Percentiles rank a stretch among this genome's conserved stretches.
phyloP scores from a whole-genome alignment of 2,888 invertebrate species.

The Trichacis sp. region DNA sequence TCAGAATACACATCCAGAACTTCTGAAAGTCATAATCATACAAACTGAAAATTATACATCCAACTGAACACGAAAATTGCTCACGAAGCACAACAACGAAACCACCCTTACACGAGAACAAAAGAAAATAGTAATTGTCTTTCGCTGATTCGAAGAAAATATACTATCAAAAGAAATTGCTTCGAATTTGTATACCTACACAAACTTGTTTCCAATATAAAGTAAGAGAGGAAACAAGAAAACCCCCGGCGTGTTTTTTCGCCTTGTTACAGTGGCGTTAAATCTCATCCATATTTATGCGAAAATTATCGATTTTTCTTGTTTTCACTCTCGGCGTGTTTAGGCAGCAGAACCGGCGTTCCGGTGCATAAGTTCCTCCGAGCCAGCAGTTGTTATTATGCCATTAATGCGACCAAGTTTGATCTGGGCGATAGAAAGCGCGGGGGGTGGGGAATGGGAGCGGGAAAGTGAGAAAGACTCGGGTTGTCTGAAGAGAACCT shows the following conservation, averaged over 20 bases:
- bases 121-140: no score
- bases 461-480: conserved; percentile 34
- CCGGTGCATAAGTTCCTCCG: conserved; percentile 57
- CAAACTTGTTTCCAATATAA: conserved; percentile 1
- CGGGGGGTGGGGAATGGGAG: conserved; percentile 17
- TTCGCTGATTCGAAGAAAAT: no score
- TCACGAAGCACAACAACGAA: no score
- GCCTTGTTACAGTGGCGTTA: conserved; percentile 43
- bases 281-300: conserved; percentile 67
- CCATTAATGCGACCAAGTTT: conserved; percentile 68
- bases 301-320: conserved; percentile 57
- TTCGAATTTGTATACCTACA: not conserved
- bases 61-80: no score
- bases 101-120: no score
- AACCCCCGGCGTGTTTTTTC: conserved; percentile 21
- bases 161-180: not conserved
- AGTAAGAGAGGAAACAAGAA: no score
- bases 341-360: conserved; percentile 51
- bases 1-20: no score
- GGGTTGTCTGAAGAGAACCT: conserved; percentile 31
- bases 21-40: no score
- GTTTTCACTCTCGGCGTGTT: conserved; percentile 47
- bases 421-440: conserved; percentile 46
- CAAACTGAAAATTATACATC: no score
- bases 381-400: conserved; percentile 65